A percentile compares a stretch with the other conserved stretches of the same genome.
Evolutionary conservation across 1,140 invertebrate species (phyloP).

Genomic region (Lordiphosa mommai): DNA sequence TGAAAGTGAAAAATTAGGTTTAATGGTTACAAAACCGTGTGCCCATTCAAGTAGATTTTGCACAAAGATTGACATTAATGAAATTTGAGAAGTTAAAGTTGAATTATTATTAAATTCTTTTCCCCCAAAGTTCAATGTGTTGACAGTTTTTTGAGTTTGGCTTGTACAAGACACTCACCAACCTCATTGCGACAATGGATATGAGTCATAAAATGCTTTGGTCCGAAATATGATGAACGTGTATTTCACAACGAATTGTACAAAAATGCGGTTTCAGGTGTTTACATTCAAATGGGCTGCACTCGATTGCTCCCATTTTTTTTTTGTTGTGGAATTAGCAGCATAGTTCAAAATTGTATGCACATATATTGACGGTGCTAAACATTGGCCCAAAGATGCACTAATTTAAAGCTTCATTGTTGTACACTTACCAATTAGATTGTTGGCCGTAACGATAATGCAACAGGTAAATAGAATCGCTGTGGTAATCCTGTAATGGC

Average conservation of each 20-base stretch:
- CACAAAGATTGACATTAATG: too few relatives aligned
- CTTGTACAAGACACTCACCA: background rate
- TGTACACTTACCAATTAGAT: constrained; percentile 88
- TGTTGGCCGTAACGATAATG: constrained; percentile 93
- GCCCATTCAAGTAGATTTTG: too few relatives aligned
- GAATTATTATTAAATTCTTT: too few relatives aligned
- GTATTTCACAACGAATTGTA: background rate
- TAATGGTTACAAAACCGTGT: too few relatives aligned
- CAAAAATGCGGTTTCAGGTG: constrained; percentile 20
- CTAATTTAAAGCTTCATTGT: constrained; percentile 28
- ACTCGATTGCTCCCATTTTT: constrained; percentile 5
- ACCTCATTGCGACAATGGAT: constrained; percentile 19
- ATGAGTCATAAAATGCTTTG: constrained; percentile 46
- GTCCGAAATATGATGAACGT: constrained; percentile 58
- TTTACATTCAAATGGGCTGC: constrained; percentile 26
- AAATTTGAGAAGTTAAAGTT: too few relatives aligned
- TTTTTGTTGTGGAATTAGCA: constrained; percentile 36
- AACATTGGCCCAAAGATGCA: constrained; percentile 47
- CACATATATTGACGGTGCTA: constrained; percentile 27
- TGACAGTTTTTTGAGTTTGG: background rate
- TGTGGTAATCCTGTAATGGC: constrained; percentile 93
- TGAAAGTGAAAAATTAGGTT: too few relatives aligned
- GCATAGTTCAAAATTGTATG: constrained; percentile 30
- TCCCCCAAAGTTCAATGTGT: too few relatives aligned
- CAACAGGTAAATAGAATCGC: constrained; percentile 92